phyloP scores from a whole-genome alignment of 2,888 invertebrate genomes.

The Hemistola chrysoprasaria region DNA sequence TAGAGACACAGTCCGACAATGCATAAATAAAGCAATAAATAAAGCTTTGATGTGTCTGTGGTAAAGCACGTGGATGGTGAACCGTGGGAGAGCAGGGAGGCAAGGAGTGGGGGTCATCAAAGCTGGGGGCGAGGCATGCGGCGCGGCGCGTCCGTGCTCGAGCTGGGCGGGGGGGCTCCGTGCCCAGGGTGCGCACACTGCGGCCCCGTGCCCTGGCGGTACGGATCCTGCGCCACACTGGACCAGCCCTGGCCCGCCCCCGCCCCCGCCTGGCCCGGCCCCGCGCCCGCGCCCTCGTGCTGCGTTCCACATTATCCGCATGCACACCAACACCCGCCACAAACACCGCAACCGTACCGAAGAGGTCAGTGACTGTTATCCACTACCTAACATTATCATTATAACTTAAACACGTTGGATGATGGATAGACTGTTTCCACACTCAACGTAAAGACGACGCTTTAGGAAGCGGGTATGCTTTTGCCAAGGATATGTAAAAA shows the following conservation, averaged over 20 bases:
- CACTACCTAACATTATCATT: not conserved
- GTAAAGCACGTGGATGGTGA: conserved; percentile 29
- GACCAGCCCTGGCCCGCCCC: conserved; percentile 56
- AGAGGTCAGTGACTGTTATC: conserved; percentile 54
- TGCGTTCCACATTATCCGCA: conserved; percentile 46
- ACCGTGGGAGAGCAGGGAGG: conserved; percentile 57
- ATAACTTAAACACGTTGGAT: too few relatives aligned
- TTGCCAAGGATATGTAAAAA: too few relatives aligned
- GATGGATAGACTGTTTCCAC: too few relatives aligned
- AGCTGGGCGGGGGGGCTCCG: conserved; percentile 51
- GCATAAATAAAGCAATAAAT: too few relatives aligned
- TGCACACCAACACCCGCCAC: conserved; percentile 47
- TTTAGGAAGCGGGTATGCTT: too few relatives aligned
- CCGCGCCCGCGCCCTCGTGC: conserved; percentile 47
- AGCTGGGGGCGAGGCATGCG: conserved; percentile 63
- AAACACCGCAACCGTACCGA: conserved; percentile 68
- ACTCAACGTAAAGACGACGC: too few relatives aligned
- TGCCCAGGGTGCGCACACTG: conserved; percentile 48
- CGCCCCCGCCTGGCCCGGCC: conserved; percentile 28
- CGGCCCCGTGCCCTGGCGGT: conserved; percentile 58
- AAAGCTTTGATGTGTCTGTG: too few relatives aligned
- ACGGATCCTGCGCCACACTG: conserved; percentile 72
- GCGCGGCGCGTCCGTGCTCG: conserved; percentile 68
- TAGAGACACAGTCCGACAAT: too few relatives aligned
- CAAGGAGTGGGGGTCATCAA: conserved; percentile 36